A percentile compares a stretch with the other conserved stretches of the same genome.
Evolutionary conservation across 2,113 vertebrate species (phyloP).

Genomic region (Glaucidium brasilianum): DNA sequence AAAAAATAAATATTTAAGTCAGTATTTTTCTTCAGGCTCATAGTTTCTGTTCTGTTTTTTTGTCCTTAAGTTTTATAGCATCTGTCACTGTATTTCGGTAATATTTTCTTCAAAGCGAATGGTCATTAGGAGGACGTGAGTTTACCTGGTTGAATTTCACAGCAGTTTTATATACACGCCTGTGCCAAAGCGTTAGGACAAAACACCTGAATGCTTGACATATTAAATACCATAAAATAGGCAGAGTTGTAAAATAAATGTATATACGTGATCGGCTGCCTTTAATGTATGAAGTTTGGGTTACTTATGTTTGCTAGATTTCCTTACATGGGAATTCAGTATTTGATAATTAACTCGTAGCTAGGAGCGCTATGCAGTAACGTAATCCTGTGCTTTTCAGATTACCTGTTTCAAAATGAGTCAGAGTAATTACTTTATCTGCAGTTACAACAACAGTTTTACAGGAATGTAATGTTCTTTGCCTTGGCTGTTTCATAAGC

Average conservation of each 20-base stretch:
- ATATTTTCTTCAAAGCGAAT: not conserved
- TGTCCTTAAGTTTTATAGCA: not conserved
- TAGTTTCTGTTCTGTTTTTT: not conserved
- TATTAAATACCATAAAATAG: not conserved
- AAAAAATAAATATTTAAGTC: not conserved
- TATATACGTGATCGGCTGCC: not conserved
- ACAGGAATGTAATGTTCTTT: not conserved
- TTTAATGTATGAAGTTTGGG: not conserved
- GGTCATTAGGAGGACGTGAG: not conserved
- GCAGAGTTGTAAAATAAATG: not conserved
- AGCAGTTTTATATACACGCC: not conserved
- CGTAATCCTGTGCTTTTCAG: conserved; percentile 4
- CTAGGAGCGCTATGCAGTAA: conserved; percentile 3
- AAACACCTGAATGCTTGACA: not conserved
- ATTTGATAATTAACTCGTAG: not conserved
- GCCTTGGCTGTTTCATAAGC: not conserved
- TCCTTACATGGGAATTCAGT: not conserved
- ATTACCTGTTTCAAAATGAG: conserved; percentile 1
- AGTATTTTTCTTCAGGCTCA: not conserved
- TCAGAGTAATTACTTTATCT: conserved; percentile 12
- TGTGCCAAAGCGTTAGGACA: not conserved
- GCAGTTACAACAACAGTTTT: not conserved
- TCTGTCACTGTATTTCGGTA: not conserved
- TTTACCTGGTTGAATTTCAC: not conserved
- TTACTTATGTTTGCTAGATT: not conserved